Conservation (phyloP, 2,113 vertebrate genomes). For the Apodemus speciosus region DNA sequence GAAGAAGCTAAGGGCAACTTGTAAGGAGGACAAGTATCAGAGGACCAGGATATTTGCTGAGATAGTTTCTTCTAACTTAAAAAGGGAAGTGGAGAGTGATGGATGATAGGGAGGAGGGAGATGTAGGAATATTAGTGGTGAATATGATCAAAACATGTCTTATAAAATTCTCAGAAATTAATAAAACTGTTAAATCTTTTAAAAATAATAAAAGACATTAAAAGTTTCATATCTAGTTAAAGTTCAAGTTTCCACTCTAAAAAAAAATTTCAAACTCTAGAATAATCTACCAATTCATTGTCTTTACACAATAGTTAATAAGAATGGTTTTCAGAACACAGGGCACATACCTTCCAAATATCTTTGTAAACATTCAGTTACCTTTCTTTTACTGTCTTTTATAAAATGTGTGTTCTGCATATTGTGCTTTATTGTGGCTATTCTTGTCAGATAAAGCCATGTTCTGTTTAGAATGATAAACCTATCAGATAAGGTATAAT, state of each 20-base stretch:
- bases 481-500: not conserved
- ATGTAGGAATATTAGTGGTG: not conserved
- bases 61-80: not conserved
- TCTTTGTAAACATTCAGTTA: not conserved
- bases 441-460: not conserved
- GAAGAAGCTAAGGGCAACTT: not conserved
- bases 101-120: not conserved
- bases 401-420: not conserved
- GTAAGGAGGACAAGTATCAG: not conserved
- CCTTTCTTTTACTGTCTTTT: too few species aligned
- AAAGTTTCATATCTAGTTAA: not conserved
- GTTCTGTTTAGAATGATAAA: not conserved
- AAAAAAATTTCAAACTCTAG: not conserved
- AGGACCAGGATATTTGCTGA: not conserved
- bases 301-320: not conserved
- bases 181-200: not conserved
- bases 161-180: not conserved
- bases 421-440: not conserved
- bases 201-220: not conserved
- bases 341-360: accelerated
- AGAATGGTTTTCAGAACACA: not conserved
- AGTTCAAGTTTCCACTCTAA: not conserved
- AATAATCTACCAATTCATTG: not conserved
- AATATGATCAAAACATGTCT: not conserved
- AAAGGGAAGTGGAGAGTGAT: not conserved